A percentile compares a stretch with the other conserved stretches of the same genome.
phyloP scores from a whole-genome alignment of 2,113 vertebrate species.

The Paratilapia polleni region DNA sequence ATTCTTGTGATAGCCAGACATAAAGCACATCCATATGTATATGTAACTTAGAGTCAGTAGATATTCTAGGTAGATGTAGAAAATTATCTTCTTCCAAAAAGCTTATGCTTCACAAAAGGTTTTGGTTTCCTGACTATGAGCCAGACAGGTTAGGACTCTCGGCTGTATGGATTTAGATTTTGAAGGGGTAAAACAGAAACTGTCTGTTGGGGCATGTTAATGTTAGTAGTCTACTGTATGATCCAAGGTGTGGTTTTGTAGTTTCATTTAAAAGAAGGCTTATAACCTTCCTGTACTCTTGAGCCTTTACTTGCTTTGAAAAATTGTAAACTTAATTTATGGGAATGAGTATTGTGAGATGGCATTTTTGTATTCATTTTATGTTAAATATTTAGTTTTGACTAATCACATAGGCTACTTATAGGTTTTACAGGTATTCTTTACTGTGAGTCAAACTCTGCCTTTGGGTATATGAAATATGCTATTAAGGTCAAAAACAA shows the following conservation, averaged over 20 bases:
- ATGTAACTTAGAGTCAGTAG: background rate
- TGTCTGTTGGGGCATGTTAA: background rate
- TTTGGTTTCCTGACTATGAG: background rate
- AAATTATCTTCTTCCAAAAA: background rate
- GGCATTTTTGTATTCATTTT: no score
- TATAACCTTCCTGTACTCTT: background rate
- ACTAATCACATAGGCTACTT: background rate
- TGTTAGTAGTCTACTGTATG: background rate
- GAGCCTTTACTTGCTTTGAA: background rate
- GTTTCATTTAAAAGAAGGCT: background rate
- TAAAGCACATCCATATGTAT: background rate
- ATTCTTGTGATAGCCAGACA: rapidly evolving
- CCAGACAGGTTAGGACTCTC: background rate
- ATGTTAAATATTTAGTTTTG: background rate
- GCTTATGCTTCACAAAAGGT: background rate
- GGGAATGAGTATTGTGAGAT: background rate
- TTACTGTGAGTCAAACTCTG: background rate
- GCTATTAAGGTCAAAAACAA: background rate
- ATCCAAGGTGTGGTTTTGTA: background rate
- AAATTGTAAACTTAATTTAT: background rate
- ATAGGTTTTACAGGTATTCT: background rate
- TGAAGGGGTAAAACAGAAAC: background rate
- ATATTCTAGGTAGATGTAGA: background rate
- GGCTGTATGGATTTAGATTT: background rate
- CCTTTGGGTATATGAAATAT: background rate